Evolutionary conservation across 2,113 vertebrate species (phyloP).

Genomic region (Campylorhamphus procurvoides): DNA sequence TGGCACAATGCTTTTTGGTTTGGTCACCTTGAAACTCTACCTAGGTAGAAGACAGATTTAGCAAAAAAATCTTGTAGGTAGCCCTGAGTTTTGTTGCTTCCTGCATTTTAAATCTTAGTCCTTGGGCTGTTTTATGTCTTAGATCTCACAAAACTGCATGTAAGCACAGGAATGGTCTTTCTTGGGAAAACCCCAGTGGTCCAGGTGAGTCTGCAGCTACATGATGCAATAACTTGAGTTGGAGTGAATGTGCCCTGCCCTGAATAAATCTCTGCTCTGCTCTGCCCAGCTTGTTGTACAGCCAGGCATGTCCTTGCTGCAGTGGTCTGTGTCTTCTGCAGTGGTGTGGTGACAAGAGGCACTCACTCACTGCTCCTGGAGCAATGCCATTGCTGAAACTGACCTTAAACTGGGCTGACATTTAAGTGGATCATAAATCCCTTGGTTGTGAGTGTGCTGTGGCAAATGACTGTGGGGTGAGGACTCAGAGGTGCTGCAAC

Average conservation of each 20-base stretch:
- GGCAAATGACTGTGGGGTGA: neutral
- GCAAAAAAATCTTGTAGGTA: neutral
- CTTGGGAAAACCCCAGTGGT: neutral
- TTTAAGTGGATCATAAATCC: neutral
- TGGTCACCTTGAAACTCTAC: neutral
- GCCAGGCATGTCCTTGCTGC: neutral
- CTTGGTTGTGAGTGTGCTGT: neutral
- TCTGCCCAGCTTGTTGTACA: neutral
- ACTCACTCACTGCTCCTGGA: neutral
- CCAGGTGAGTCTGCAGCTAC: neutral
- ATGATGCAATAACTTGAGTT: neutral
- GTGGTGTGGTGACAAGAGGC: neutral
- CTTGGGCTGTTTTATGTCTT: neutral
- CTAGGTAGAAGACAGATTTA: neutral
- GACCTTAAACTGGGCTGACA: neutral
- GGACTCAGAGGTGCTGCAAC: neutral
- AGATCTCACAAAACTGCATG: neutral
- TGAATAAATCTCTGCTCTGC: neutral
- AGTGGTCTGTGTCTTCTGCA: rapidly evolving
- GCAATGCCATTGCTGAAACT: neutral
- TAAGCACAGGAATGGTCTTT: neutral
- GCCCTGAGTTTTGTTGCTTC: neutral
- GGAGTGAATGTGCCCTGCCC: neutral
- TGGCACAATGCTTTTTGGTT: neutral
- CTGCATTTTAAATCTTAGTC: neutral